Evolutionary conservation across 2,888 invertebrate genomes (phyloP), one percentile per base, ranked within the genome.

Genomic region (Monoplex corrugatus): DNA sequence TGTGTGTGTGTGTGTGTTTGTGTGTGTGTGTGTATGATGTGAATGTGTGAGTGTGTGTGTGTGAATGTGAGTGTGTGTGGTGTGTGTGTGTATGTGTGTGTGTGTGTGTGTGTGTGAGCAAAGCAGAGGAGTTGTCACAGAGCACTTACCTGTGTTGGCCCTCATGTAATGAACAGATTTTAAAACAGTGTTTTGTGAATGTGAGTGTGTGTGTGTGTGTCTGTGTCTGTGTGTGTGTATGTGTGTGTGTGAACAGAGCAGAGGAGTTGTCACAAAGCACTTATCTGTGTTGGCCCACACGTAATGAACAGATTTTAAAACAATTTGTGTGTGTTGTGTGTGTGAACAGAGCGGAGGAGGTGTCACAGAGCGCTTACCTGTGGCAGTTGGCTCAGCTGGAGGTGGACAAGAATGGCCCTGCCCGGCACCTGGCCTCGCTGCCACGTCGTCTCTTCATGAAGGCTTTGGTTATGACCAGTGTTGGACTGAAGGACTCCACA

Each of bases 401-500:
- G 83, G 96, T 96, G 35, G 96, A 96, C 91, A 94, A 97, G 89
- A 96, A 96, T 89, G 96, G 97, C 2, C 97, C 97, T 40, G 94
- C 95, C 50, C 92, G 92, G 83, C 95, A 96, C 86, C 96, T 97
- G 83, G 97, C 97, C 0, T 96, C 97, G 38, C 95, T 96, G 50
- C 97, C 97, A 2, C 97, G 97, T 91, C 97, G 97, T 89, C 97
- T 97, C 87, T 96, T 98, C 43, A 97, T 98, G 95, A 97, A 97
- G 93, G 97, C 97, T 0, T 97, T 98, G 90, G 97, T 98, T 23
- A 96, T 97, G 89, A 97, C 97, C 0, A 97, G 97, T n/a, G 96
- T 96, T 5, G 96, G 97, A 0, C 95, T 95, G 10, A 94, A 93
- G 84, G 94, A 95, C 82, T 91, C 93, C 8, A 90, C 91, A 23